Conservation (phyloP, 2,888 invertebrate species). For the Tetranychus piercei region DNA sequence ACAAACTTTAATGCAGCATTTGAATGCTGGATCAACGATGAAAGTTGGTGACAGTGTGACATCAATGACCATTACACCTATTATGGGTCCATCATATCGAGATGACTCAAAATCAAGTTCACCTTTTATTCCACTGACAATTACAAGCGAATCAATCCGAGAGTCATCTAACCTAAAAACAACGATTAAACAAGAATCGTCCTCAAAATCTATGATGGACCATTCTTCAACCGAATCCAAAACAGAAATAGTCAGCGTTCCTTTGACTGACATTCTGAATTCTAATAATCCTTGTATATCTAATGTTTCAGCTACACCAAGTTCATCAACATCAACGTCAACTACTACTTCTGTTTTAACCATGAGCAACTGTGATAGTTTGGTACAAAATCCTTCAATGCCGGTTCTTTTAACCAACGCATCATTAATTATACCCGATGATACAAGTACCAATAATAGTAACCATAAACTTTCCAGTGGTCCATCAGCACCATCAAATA, state of each 20-base stretch:
- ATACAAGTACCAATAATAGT: background rate
- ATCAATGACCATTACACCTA: conserved; percentile 12
- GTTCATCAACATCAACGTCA: background rate
- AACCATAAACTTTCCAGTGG: background rate
- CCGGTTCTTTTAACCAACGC: conserved; percentile 4
- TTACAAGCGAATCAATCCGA: background rate
- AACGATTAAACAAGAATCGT: background rate
- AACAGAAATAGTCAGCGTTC: conserved; percentile 5
- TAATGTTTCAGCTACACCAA: no score
- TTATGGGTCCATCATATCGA: conserved; percentile 4
- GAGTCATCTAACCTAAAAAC: background rate
- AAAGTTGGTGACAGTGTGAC: conserved; percentile 19
- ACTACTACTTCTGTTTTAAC: conserved; percentile 1
- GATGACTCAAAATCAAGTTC: background rate
- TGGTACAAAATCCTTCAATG: conserved; percentile 2
- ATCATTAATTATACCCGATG: background rate
- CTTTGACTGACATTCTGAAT: background rate
- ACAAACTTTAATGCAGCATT: conserved; percentile 26
- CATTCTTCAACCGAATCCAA: background rate
- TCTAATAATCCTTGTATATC: background rate
- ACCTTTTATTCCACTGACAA: background rate
- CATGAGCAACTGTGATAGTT: conserved; percentile 9
- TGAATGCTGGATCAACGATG: conserved; percentile 26
- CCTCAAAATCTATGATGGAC: background rate
- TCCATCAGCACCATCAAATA: background rate